Evolutionary conservation across 1,140 invertebrate species (phyloP).

Genomic region (Tetranychus urticae): DNA sequence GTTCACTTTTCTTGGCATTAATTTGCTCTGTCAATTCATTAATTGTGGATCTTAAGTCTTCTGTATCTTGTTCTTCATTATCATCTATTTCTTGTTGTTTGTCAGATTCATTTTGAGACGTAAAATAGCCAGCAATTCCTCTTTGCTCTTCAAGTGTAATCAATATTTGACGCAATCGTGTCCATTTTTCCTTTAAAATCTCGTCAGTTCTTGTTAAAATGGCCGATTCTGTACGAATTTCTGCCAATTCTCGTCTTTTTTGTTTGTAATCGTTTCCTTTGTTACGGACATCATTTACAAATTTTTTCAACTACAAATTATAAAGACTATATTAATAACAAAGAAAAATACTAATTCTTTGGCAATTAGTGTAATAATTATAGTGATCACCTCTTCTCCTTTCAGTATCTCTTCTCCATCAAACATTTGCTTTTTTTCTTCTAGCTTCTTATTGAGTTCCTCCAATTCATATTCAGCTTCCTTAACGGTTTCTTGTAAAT

Average conservation of each 20-base stretch:
- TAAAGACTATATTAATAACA: neutral
- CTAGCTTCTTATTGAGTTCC: conserved; percentile 29
- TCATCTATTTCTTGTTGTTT: conserved; percentile 31
- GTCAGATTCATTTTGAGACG: conserved; percentile 26
- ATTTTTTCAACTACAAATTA: conserved; percentile 37
- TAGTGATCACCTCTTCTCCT: conserved; percentile 37
- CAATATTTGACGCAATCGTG: conserved; percentile 7
- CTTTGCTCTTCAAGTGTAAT: conserved; percentile 19
- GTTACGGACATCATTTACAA: conserved; percentile 45
- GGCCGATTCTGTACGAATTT: conserved; percentile 40
- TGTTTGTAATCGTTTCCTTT: conserved; percentile 56
- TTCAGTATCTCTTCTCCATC: conserved; percentile 34
- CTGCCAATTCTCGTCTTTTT: conserved; percentile 41
- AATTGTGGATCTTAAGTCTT: conserved; percentile 32
- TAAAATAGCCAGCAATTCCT: conserved; percentile 28
- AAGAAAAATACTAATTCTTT: neutral
- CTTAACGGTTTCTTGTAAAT: conserved; percentile 36
- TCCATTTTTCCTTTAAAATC: conserved; percentile 25
- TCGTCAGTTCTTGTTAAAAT: conserved; percentile 35
- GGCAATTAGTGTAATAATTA: neutral
- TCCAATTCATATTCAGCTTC: conserved; percentile 52
- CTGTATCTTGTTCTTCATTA: conserved; percentile 28
- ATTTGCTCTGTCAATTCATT: conserved; percentile 29
- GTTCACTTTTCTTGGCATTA: conserved; percentile 27
- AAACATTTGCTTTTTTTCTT: conserved; percentile 25